phyloP scores from a whole-genome alignment of 2,888 invertebrate genomes.

The Caenorhabditis sinica region DNA sequence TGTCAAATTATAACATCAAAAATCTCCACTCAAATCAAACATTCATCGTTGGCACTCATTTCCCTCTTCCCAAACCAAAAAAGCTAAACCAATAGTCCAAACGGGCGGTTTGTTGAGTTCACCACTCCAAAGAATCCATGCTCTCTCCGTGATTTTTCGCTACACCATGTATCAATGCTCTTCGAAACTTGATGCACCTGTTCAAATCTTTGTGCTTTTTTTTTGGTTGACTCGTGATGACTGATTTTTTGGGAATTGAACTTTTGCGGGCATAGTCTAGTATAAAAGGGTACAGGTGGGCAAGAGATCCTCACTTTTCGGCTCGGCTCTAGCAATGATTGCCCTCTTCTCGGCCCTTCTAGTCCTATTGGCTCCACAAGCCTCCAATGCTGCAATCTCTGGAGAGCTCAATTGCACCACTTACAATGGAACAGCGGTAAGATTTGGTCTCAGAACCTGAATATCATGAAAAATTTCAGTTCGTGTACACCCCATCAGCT shows the following conservation, averaged over 20 bases:
- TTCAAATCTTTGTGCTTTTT: slow-evolving; percentile 27
- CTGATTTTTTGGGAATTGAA: not conserved
- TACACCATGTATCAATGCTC: slow-evolving; percentile 4
- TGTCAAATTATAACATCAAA: slow-evolving; percentile 25
- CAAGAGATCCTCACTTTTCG: slow-evolving; percentile 14
- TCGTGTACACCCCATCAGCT: slow-evolving; percentile 43
- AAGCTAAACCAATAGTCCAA: slow-evolving; percentile 47
- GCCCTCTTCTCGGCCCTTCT: slow-evolving; percentile 31
- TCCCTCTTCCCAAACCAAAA: slow-evolving; percentile 26
- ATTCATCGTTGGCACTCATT: slow-evolving; percentile 29
- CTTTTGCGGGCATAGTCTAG: not conserved
- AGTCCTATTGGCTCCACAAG: slow-evolving; percentile 44
- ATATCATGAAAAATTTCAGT: not conserved
- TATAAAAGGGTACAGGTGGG: not conserved
- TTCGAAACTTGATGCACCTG: slow-evolving; percentile 28
- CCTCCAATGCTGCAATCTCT: slow-evolving; percentile 26
- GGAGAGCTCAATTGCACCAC: slow-evolving; percentile 51
- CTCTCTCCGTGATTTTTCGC: not conserved
- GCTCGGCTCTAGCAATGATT: slow-evolving; percentile 33
- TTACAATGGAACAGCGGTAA: slow-evolving; percentile 44
- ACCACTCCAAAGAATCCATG: not conserved
- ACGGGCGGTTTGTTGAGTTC: slow-evolving; percentile 5
- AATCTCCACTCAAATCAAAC: slow-evolving; percentile 23
- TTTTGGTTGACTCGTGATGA: not conserved
- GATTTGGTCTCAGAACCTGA: not conserved